Base-by-base conservation (phyloP, 2,888 invertebrate genomes). In the Agonopterix arenella region DNA sequence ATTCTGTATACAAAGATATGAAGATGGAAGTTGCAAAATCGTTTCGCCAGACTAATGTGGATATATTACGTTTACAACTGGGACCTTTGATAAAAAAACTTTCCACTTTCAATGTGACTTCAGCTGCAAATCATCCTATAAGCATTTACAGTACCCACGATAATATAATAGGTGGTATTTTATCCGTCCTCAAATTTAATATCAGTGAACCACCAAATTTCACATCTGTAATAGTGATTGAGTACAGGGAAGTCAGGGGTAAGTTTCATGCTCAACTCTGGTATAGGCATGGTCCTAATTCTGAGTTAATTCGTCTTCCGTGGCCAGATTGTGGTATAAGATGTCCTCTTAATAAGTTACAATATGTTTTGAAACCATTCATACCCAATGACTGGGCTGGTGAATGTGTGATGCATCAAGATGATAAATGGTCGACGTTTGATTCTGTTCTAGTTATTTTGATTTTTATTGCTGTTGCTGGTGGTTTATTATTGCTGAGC, bases 91-190 rank as follows among this genome's bases (percentile, higher is more conserved):
- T 50, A 18, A 18, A 11, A 47, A 49, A 36, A 8, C 53, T 11
- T 47, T 48, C 1, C 18, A 38, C 9, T 50, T 36, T 18, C 43
- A 41, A 4, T 36, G 18, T 4, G 40, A 49, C 13, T 36, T 41
- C 4, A 28, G 28, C 28, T 28, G 28, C 28, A 28, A n/a, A 41
- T 1, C 43, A 51, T 36, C 47, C 49, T 0, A 48, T 58, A n/a
- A 46, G 50, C 10, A 44, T 58, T 8, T 55, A 56, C 40, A 52
- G 53, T 13, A 58, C 56, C 8, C 55, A 58, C 13, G 54, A 56
- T 48, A 36, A 28, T 10, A 50, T 53, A n/a, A 36, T 58, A 9
- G 46, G 45, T 16, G 44, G 45, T 18, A 36, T 58, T 44, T 11
- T 56, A 8, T 46, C 45, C 0, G 52, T 50, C 1, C 41, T 58